phyloP scores from a whole-genome alignment of 2,113 vertebrate genomes.

The Podarcis raffonei region DNA sequence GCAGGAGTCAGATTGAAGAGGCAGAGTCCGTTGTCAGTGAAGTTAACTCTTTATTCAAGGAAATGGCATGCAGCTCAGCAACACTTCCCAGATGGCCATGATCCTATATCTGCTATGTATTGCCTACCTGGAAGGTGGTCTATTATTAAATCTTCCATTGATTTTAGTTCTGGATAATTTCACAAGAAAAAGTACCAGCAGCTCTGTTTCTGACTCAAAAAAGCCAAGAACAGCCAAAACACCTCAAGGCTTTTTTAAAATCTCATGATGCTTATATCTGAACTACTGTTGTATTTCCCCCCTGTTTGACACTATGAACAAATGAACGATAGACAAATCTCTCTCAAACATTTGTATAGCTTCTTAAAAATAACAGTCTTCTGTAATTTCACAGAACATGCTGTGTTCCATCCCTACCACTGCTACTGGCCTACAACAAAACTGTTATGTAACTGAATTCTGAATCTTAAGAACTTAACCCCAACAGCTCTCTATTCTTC shows the following conservation, averaged over 20 bases:
- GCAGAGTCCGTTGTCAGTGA: too few relatives aligned
- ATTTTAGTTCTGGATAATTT: conserved; percentile 39
- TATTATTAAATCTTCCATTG: conserved; percentile 17
- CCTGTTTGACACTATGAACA: conserved; percentile 12
- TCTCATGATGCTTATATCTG: conserved; percentile 16
- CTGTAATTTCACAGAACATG: conserved; percentile 13
- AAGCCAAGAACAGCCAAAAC: conserved; percentile 13
- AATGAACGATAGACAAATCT: too few relatives aligned
- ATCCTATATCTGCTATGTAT: background rate
- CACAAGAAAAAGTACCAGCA: background rate
- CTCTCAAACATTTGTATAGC: conserved; percentile 1
- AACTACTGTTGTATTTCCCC: background rate
- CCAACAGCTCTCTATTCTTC: background rate
- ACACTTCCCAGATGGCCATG: too few relatives aligned
- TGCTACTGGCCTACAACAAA: background rate
- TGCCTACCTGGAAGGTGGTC: conserved; percentile 3
- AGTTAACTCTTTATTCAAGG: too few relatives aligned
- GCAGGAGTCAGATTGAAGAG: too few relatives aligned
- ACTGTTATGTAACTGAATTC: background rate
- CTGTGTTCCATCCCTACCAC: background rate
- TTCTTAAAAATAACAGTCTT: conserved; percentile 20
- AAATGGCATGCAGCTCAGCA: too few relatives aligned
- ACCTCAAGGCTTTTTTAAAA: conserved; percentile 38
- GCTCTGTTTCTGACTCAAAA: background rate
- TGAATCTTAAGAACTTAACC: conserved; percentile 1